Evolutionary conservation across 2,113 vertebrate genomes (phyloP), one percentile per base, ranked within the genome.

Genomic region (Manacus vitellinus): DNA sequence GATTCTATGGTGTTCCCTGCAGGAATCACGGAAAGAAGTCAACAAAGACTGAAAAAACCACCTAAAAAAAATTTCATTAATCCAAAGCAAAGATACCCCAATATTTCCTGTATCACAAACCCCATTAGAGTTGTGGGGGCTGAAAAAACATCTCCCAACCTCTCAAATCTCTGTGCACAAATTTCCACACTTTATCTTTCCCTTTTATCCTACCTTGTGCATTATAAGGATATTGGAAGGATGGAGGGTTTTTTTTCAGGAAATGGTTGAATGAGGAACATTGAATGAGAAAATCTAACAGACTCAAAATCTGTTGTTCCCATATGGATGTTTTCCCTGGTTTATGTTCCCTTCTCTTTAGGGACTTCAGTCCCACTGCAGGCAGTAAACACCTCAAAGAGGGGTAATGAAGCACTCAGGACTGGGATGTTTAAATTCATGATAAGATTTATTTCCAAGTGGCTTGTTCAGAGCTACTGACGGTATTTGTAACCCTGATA

Each of bases 371-470:
- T 92, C 83, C 55, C 68, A 4, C 10, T 77, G 39, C 41, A 94
- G 72, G 80, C 83, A 92, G 65, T 78, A 88, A 96, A 95, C 85
- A 91, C 85, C 94, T 94, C 94, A 56, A 27, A 84, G 84, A 86
- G 0, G 39, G 49, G 76, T 67, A 89, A 94, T 85, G 93, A 89
- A 95, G 65, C 5, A 5, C 56, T 95, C 86, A 92, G 93, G 86
- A 68, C 39, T 14, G 35, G 35, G 68, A 78, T 80, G 61, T 74
- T 95, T 92, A 77, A 94, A 65, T 78, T 73, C 22, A 0, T n/a
- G 61, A 20, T 35, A 81, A 84, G 65, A 95, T 89, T 81, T 81
- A 86, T 95, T 91, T 96, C 73, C 76, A 78, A 88, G 62, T 28
- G 41, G 41, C n/a, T 95, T 73, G 51, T 87, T 94, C 88, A 86